Conservation (phyloP, 2,888 invertebrate genomes). For the Drosophila trichaetosa region DNA sequence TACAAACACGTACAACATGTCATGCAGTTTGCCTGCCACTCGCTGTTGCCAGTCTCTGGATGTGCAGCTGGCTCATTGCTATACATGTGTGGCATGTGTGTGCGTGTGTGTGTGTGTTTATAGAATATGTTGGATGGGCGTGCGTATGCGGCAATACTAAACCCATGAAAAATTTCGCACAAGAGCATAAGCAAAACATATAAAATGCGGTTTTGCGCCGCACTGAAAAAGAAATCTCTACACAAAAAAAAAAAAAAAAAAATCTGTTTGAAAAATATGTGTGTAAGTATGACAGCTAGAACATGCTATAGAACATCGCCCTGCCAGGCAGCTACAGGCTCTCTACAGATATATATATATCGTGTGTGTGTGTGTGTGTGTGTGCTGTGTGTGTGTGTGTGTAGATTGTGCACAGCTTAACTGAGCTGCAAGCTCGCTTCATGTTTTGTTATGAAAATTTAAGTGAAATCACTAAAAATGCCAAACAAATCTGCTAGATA, state of each 20-base stretch:
- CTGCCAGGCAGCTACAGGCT: conserved; percentile 5
- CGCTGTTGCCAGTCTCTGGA: conserved; percentile 18
- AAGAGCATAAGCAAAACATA: conserved; percentile 72
- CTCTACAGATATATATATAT: not conserved
- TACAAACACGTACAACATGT: conserved; percentile 74
- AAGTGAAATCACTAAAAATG: conserved; percentile 83
- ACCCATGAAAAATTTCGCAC: conserved; percentile 70
- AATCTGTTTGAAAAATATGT: conserved; percentile 66
- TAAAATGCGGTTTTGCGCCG: conserved; percentile 72
- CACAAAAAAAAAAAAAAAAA: conserved; percentile 22
- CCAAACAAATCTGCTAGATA: conserved; percentile 69
- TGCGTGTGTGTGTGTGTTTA: conserved; percentile 16
- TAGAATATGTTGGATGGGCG: conserved; percentile 29
- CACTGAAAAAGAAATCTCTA: conserved; percentile 54
- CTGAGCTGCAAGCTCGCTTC: conserved; percentile 68
- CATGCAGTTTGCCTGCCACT: conserved; percentile 53
- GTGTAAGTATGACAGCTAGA: conserved; percentile 64
- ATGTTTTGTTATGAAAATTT: conserved; percentile 81
- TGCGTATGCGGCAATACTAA: conserved; percentile 57
- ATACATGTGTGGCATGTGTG: conserved; percentile 29
- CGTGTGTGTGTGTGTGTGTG: not conserved
- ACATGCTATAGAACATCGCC: conserved; percentile 38
- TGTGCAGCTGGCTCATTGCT: conserved; percentile 27
- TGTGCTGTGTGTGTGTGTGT: not conserved
- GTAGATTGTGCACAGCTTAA: conserved; percentile 40